Percentiles rank a stretch among this genome's conserved stretches.
Conservation (phyloP, 2,113 vertebrate genomes). For the Melospiza melodia region DNA sequence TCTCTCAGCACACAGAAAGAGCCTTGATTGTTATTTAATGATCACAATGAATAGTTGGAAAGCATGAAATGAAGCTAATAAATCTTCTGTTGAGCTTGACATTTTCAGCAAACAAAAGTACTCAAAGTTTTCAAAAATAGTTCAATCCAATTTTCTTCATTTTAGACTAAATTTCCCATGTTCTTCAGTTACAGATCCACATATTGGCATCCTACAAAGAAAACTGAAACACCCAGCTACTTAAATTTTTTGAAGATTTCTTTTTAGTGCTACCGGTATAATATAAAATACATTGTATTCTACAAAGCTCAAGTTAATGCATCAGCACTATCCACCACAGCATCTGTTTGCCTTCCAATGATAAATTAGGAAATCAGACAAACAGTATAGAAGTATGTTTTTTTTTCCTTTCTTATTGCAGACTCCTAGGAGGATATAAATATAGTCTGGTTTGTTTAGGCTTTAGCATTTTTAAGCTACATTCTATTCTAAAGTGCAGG, state of each 20-base stretch:
- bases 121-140: neutral
- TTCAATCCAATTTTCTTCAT: neutral
- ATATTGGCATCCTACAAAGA: neutral
- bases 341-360: neutral
- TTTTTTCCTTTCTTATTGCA: neutral
- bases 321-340: neutral
- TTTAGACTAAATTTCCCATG: neutral
- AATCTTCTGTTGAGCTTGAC: constrained; percentile 10
- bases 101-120: neutral
- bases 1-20: neutral
- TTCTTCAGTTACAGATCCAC: neutral
- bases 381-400: neutral
- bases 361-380: neutral
- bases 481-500: neutral
- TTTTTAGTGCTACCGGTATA: neutral
- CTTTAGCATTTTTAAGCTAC: neutral
- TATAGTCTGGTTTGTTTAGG: neutral
- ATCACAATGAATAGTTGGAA: neutral
- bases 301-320: neutral
- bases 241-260: neutral
- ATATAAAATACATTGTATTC: neutral
- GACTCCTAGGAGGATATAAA: neutral
- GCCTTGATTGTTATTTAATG: constrained; percentile 46
- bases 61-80: constrained; percentile 55
- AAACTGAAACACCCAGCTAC: neutral